Base-by-base conservation (phyloP, 2,797 vertebrate species). In the Sebastes paucispinis region DNA sequence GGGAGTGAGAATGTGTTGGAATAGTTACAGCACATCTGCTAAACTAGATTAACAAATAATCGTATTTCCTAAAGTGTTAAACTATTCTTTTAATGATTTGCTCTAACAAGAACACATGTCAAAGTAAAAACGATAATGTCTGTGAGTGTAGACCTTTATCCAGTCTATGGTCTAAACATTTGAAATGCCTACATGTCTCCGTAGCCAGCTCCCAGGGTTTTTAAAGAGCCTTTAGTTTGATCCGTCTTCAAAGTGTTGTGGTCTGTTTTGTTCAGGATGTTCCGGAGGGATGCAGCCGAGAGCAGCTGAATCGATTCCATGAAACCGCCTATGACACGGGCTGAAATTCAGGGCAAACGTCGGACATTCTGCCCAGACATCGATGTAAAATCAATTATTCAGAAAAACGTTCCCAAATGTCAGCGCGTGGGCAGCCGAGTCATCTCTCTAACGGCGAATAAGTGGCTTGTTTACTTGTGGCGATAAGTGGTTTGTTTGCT, bases 401-500 rank as follows among this genome's bases (percentile, higher is more conserved):
- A 66, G 22, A 22, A 64, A 76, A 76, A 67, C 6, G 16, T 22
- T 70, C 34, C 18, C 34, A 75, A 79, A 83, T 77, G 77, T 76
- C 79, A 58, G 14, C 5, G 58, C 0, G 1, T 27, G n/a, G 24
- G 68, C 6, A n/a, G 55, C 22, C 4, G n/a, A 54, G 36, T 55
- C 60, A 24, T 58, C 25, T 62, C 57, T 67, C 43, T 20, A 69
- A 57, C 59, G 29, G 70, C 50, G 60, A 36, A 43, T 34, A 70
- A 77, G 47, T 34, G 36, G 6, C n/a, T 39, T 82, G 69, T 84
- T 85, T 82, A 65, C 63, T 34, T 9, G 10, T 16, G 24, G 31
- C 67, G 6, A 60, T 64, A 43, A 58, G 43, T 34, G 75, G 10
- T 59, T 67, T 83, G 70, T 87, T 86, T 85, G 79, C 63, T 60